Conservation (phyloP, 2,797 vertebrate species). For the Anguilla megastoma region DNA sequence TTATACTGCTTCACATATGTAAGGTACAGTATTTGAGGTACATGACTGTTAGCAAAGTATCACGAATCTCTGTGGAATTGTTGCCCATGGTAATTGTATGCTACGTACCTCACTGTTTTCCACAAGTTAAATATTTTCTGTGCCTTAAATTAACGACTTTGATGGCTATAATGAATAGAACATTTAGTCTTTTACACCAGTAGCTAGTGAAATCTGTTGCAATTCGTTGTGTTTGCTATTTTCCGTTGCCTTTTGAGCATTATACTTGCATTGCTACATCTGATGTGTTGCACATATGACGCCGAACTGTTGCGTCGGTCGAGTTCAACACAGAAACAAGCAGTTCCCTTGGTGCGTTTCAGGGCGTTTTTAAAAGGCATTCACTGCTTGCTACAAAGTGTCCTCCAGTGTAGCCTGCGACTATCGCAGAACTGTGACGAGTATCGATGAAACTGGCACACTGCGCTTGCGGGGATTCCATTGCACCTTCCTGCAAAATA, state of each 20-base stretch:
- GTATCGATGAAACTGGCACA: constrained; percentile 72
- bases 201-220: background rate
- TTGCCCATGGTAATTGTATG: background rate
- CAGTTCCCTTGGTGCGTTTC: constrained; percentile 35
- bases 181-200: background rate
- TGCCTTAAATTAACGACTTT: background rate
- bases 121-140: too few species aligned
- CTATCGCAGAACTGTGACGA: constrained; percentile 60
- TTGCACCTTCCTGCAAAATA: constrained; percentile 62
- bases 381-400: constrained; percentile 68
- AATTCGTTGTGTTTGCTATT: background rate
- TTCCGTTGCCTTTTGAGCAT: background rate
- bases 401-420: constrained; percentile 55
- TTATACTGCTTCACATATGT: background rate
- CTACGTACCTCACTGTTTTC: background rate
- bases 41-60: background rate
- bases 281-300: constrained; percentile 10
- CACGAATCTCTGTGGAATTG: background rate
- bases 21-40: background rate
- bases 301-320: constrained; percentile 39
- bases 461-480: constrained; percentile 60
- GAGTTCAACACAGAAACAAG: constrained; percentile 22
- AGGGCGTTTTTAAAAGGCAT: constrained; percentile 61
- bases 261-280: background rate
- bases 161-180: background rate